Evolutionary conservation across 2,797 vertebrate species (phyloP), one percentile per base, ranked within the genome.

Genomic region (Danio albolineatus): DNA sequence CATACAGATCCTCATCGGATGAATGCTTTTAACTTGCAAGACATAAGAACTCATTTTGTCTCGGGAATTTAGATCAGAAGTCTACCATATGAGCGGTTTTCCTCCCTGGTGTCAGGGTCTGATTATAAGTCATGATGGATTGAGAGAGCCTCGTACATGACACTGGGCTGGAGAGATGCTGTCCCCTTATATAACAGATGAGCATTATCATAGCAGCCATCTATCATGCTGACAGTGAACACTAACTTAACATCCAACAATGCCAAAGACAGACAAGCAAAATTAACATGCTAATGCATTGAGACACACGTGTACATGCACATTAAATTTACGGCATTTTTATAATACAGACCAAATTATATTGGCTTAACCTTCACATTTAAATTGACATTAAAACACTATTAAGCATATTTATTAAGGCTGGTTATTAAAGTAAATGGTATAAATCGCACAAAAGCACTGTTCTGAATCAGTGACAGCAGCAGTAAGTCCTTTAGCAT

Each of bases 121-220:
- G 53, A 57, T 77, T 49, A 76, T 17, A 56, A 73, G 49, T 28
- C 57, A 67, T 70, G 46, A 73, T 48, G 51, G 36, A 65, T 19
- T 48, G 54, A 72, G 28, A 59, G 53, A 76, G 73, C 48, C 6
- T 57, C 41, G 12, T 46, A 46, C n/a, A 71, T 71, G 41, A 41
- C 56, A 70, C 48, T 48, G 36, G 46, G 65, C 9, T 51, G 36
- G 8, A 65, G 57, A 78, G 51, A 70, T 61, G 19, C 39, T 73
- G 67, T 43, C 56, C 69, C 62, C 69, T 64, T 17, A 60, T 51
- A 21, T 51, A 73, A 78, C 70, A 78, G 62, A 70, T 74, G 71
- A 64, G 41, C 57, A 66, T 62, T 76, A 51, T 64, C 51, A 73
- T 49, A 80, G 66, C 14, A 51, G 57, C 69, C 61, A 79, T 84